A percentile compares a stretch with the other conserved stretches of the same genome.
These are phyloP conservation scores for Eristalinus sepulchralis DNA, from an alignment of 2,888 invertebrate species.

Conservation along the genomic window DNA sequence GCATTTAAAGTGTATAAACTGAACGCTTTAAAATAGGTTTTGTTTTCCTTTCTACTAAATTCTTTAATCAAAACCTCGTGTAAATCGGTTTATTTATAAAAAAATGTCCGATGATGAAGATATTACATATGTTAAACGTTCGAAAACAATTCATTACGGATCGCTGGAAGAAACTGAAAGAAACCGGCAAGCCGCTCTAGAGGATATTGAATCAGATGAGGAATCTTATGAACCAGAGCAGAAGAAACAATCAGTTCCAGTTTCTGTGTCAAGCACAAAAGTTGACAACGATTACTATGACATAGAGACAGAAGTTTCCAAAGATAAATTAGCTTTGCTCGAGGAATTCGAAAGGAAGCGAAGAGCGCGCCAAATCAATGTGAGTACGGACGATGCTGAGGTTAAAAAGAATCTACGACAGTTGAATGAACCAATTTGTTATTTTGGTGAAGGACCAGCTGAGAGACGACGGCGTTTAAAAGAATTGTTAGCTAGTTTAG, in stretches of 20 bases:
- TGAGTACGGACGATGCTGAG: slow-evolving; percentile 98
- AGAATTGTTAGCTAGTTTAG: slow-evolving; percentile 93
- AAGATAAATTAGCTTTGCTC: slow-evolving; percentile 93
- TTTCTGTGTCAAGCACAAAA: slow-evolving; percentile 76
- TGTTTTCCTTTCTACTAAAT: not conserved
- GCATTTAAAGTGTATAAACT: slow-evolving; percentile 35
- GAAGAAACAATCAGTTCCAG: slow-evolving; percentile 80
- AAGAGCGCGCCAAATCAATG: slow-evolving; percentile 96
- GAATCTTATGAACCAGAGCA: slow-evolving; percentile 83
- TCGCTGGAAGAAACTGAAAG: slow-evolving; percentile 93
- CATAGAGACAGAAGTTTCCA: slow-evolving; percentile 82
- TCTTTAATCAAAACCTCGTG: slow-evolving; percentile 34
- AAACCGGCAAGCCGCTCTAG: slow-evolving; percentile 83
- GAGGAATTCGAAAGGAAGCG: slow-evolving; percentile 98
- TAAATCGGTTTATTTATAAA: not conserved
- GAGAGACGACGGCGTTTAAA: slow-evolving; percentile 95
- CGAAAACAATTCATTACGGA: slow-evolving; percentile 92
- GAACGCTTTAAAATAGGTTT: slow-evolving; percentile 32
- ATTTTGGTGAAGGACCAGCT: slow-evolving; percentile 99
- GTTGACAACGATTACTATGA: slow-evolving; percentile 81
- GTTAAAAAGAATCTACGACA: slow-evolving; percentile 94
- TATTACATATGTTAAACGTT: slow-evolving; percentile 87
- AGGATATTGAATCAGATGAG: slow-evolving; percentile 84
- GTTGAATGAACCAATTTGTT: slow-evolving; percentile 96
- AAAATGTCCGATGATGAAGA: slow-evolving; percentile 91